phyloP scores from a whole-genome alignment of 2,113 vertebrate species.

The Nannobrachium achirus region DNA sequence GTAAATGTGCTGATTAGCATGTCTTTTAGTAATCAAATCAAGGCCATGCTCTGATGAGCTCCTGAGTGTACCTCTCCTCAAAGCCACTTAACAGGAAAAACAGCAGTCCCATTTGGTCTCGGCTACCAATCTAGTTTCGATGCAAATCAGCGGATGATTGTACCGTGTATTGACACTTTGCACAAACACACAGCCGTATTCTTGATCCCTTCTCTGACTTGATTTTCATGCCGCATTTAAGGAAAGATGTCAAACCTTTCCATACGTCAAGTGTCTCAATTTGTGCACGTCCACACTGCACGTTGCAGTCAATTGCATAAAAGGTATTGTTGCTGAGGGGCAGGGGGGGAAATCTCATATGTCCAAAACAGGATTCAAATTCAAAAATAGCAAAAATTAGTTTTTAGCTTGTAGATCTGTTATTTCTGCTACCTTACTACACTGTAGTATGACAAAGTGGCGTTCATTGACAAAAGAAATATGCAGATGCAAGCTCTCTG shows the following conservation, averaged over 20 bases:
- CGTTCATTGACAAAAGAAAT: too few relatives aligned
- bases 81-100: conserved; percentile 39
- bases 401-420: too few relatives aligned
- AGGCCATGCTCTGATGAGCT: conserved; percentile 51
- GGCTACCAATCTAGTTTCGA: conserved; percentile 17
- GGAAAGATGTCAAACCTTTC: background rate
- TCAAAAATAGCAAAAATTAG: too few relatives aligned
- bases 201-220: conserved; percentile 1
- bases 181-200: background rate
- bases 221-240: background rate
- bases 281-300: background rate
- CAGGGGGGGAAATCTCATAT: too few relatives aligned
- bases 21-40: conserved; percentile 71
- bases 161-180: conserved; percentile 2
- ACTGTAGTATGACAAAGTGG: too few relatives aligned
- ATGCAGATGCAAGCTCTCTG: too few relatives aligned
- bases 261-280: background rate
- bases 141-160: conserved; percentile 23
- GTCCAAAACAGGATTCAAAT: too few relatives aligned
- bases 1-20: conserved; percentile 67
- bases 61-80: conserved; percentile 35
- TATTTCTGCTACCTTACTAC: too few relatives aligned
- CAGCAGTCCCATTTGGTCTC: conserved; percentile 29
- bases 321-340: too few relatives aligned
- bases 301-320: too few relatives aligned